A percentile compares a stretch with the other conserved stretches of the same genome.
These are phyloP conservation scores for Saimiri boliviensis DNA, from an alignment of 2,113 vertebrate species.

Conservation along the genomic window DNA sequence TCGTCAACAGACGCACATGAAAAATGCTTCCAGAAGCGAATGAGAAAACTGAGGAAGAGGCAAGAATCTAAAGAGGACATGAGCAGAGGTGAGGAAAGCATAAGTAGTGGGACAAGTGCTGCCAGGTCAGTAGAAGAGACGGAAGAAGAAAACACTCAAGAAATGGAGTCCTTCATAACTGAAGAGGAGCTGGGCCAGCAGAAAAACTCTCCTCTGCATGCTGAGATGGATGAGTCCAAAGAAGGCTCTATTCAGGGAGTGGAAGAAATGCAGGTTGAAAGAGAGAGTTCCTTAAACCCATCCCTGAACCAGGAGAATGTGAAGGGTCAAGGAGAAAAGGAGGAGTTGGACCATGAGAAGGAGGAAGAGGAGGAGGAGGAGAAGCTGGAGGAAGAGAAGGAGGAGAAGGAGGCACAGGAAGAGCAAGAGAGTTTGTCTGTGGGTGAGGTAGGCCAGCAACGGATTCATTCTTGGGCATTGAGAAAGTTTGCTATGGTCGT, in stretches of 20 bases:
- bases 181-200: not conserved
- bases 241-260: not conserved
- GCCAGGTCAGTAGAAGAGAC: not conserved
- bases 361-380: not conserved
- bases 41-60: not conserved
- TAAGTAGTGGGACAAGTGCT: not conserved
- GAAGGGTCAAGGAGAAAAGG: not conserved
- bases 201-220: not conserved
- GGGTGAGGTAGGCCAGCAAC: conserved; percentile 38
- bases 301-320: not conserved
- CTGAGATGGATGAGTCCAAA: not conserved
- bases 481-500: not conserved
- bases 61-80: not conserved
- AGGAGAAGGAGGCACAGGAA: not conserved
- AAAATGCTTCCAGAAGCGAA: not conserved
- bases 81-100: not conserved
- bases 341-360: not conserved
- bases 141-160: not conserved
- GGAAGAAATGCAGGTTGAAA: not conserved
- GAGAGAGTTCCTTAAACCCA: not conserved
- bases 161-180: fast-evolving
- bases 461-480: not conserved
- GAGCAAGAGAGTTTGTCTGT: fast-evolving
- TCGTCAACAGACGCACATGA: conserved; percentile 46
- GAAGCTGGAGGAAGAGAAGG: not conserved